A percentile compares a stretch with the other conserved stretches of the same genome.
These are phyloP conservation scores for Drosophila tropicalis DNA, from an alignment of 1,140 invertebrate genomes.

Conservation along the genomic window DNA sequence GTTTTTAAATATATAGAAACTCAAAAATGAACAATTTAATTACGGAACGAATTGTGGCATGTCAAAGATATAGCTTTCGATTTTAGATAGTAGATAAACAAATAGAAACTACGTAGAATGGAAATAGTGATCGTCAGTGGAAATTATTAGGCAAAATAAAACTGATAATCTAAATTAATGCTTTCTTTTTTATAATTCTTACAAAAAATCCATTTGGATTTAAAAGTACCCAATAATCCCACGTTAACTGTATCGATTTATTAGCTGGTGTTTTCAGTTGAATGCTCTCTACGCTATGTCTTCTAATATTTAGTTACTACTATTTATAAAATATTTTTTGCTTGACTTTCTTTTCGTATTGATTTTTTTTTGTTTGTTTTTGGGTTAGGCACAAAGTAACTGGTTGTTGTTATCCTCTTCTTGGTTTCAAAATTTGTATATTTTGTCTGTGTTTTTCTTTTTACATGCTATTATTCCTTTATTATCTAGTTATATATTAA, in stretches of 20 bases:
- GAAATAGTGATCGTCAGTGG: background rate
- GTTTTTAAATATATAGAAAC: too few species aligned
- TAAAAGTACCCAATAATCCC: constrained; percentile 1
- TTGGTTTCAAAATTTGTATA: constrained; percentile 38
- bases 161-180: background rate
- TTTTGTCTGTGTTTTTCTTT: constrained; percentile 21
- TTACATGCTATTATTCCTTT: constrained; percentile 62
- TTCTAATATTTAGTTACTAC: constrained; percentile 40
- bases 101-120: background rate
- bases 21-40: too few species aligned
- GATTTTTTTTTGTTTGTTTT: constrained; percentile 24
- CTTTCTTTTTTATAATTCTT: background rate
- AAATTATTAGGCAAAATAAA: background rate
- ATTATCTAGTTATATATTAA: constrained; percentile 63
- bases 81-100: background rate
- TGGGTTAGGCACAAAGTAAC: constrained; percentile 79
- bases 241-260: constrained; percentile 22
- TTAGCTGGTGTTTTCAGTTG: constrained; percentile 51
- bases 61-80: background rate
- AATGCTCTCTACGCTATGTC: constrained; percentile 55
- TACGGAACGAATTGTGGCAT: too few species aligned
- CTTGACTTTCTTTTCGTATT: constrained; percentile 53
- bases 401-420: constrained; percentile 47
- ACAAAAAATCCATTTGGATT: constrained; percentile 8
- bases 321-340: constrained; percentile 53